Conservation (phyloP, 2,888 invertebrate genomes). For the Leucophenga montana region DNA sequence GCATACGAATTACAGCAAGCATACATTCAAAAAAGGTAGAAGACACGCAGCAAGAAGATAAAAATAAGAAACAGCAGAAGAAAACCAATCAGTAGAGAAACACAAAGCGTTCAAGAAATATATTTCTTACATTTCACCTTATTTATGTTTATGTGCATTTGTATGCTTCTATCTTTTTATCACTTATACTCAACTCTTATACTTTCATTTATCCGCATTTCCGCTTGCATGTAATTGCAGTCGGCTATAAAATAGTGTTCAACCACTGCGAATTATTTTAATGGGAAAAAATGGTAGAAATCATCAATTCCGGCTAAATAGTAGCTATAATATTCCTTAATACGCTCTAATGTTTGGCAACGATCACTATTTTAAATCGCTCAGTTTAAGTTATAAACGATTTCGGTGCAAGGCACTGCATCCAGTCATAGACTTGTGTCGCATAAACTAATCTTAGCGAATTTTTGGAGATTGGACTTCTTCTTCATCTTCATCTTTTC, state of each 20-base stretch:
- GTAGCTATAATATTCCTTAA: too few relatives aligned
- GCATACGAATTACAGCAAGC: constrained; percentile 61
- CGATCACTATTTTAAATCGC: too few relatives aligned
- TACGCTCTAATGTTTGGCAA: too few relatives aligned
- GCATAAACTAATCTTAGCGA: too few relatives aligned
- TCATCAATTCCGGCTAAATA: too few relatives aligned
- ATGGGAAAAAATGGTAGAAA: background rate
- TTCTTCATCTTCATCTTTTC: too few relatives aligned
- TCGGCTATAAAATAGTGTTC: constrained; percentile 21
- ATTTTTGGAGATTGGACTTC: too few relatives aligned
- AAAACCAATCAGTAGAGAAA: background rate
- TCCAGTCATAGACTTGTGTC: too few relatives aligned
- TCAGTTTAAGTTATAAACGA: too few relatives aligned
- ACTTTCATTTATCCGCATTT: background rate
- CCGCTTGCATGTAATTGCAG: constrained; percentile 6
- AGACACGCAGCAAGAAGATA: constrained; percentile 30
- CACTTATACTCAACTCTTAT: too few relatives aligned
- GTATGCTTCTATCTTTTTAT: constrained; percentile 25
- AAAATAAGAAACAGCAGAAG: background rate
- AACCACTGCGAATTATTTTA: constrained; percentile 7
- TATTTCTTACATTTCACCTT: constrained; percentile 22
- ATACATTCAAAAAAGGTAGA: constrained; percentile 54
- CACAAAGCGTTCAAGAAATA: background rate
- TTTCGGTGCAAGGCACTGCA: too few relatives aligned
- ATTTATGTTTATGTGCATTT: constrained; percentile 21